These are phyloP conservation scores for Gobionotothen gibberifrons DNA, from an alignment of 2,797 vertebrate genomes.

Conservation along the genomic window DNA sequence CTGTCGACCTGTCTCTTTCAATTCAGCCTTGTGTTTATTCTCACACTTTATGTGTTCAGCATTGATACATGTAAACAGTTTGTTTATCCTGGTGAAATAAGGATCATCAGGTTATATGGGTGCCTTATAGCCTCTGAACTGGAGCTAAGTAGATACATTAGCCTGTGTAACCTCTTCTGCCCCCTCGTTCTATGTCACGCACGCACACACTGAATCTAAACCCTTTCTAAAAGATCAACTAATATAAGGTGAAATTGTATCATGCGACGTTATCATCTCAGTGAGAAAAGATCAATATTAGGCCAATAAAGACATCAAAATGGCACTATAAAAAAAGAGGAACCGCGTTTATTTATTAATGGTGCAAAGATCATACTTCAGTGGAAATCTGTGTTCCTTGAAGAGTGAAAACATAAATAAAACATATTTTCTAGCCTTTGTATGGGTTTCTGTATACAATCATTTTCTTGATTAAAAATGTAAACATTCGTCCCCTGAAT, in stretches of 20 bases:
- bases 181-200: slow-evolving; percentile 35
- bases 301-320: slow-evolving; percentile 56
- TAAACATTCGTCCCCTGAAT: neutral
- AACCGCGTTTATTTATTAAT: slow-evolving; percentile 41
- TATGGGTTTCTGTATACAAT: neutral
- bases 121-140: slow-evolving; percentile 59
- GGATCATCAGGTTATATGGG: slow-evolving; percentile 63
- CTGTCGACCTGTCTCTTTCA: slow-evolving; percentile 5
- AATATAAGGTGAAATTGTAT: slow-evolving; percentile 53
- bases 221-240: slow-evolving; percentile 46
- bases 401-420: slow-evolving; percentile 22
- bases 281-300: slow-evolving; percentile 56
- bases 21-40: slow-evolving; percentile 9
- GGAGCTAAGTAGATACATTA: slow-evolving; percentile 70
- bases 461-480: neutral
- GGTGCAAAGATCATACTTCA: slow-evolving; percentile 28
- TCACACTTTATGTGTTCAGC: slow-evolving; percentile 18
- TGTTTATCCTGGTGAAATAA: slow-evolving; percentile 67
- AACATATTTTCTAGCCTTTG: slow-evolving; percentile 5
- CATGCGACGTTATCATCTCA: slow-evolving; percentile 46
- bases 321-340: slow-evolving; percentile 26
- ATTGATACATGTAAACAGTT: slow-evolving; percentile 32
- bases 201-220: slow-evolving; percentile 48
- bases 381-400: neutral
- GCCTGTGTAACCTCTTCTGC: slow-evolving; percentile 53